Base-by-base conservation (phyloP, 1,140 invertebrate species). In the Platyura marginata region DNA sequence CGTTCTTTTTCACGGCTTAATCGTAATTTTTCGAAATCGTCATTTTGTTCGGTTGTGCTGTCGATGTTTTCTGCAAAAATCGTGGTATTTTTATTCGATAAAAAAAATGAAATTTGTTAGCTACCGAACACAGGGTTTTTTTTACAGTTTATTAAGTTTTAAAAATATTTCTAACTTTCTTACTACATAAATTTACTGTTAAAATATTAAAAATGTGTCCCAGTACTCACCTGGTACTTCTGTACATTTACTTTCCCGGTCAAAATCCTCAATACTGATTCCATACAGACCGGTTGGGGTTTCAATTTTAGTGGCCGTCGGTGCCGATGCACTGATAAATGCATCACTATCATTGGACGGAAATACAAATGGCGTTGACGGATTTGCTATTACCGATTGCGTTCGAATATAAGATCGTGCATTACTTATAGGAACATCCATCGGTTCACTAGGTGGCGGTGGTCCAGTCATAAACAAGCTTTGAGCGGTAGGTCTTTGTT, bases 11-110 rank as follows among this genome's bases (percentile, higher is more conserved):
- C 62, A 3, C 70, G 57, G 16, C 65, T 54, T 0, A 48, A 51
- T 46, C 68, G 69, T 3, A 73, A 46, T 47, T 66, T 68, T 2
- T 65, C 64, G 32, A 72, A 72, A 44, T 73, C 70, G 47, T 70
- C 69, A 4, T 54, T 54, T 8, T 23, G 25, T 4, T 42, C 41
- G n/a, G 33, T 16, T 33, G 25, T 29, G 6, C 25, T 8, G 6
- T 29, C 6, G 13, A 8, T 29, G 13, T n/a, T n/a, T n/a, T n/a
- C n/a, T n/a, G n/a, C n/a, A n/a, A n/a, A n/a, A n/a, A n/a, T n/a
- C n/a, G n/a, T n/a, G n/a, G n/a, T n/a, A n/a, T n/a, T n/a, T n/a
- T n/a, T n/a, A n/a, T n/a, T n/a, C n/a, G n/a, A n/a, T n/a, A n/a
- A n/a, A n/a, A n/a, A n/a, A n/a, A n/a, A n/a, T n/a, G n/a, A n/a